phyloP scores from a whole-genome alignment of 2,888 invertebrate genomes.

The Luperina testacea region DNA sequence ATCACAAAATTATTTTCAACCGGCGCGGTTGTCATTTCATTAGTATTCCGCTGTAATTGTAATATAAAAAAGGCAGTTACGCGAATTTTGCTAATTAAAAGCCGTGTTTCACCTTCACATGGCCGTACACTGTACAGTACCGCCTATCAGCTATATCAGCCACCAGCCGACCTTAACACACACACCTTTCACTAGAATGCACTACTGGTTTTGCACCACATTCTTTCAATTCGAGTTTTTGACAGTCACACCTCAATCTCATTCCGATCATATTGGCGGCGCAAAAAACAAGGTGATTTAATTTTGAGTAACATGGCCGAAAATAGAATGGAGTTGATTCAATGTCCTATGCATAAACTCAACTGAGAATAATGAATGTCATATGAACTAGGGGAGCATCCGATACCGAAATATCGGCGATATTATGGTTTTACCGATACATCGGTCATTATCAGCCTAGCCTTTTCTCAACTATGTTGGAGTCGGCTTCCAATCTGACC shows the following conservation, averaged over 20 bases:
- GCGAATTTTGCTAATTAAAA: conserved; percentile 20
- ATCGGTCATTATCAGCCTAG: too few relatives aligned
- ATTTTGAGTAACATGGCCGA: conserved; percentile 14
- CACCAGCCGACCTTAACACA: conserved; percentile 68
- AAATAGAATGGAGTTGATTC: not conserved
- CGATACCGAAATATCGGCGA: too few relatives aligned
- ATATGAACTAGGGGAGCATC: not conserved
- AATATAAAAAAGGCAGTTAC: conserved; percentile 8
- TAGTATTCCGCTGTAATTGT: conserved; percentile 11
- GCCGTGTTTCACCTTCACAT: conserved; percentile 18
- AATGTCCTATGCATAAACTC: not conserved
- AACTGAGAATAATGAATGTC: not conserved
- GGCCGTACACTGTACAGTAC: conserved; percentile 14
- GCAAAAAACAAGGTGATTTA: conserved; percentile 35
- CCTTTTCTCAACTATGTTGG: too few relatives aligned
- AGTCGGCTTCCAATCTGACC: too few relatives aligned
- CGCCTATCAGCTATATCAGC: conserved; percentile 36
- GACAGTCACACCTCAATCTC: conserved; percentile 38
- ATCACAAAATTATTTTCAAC: conserved; percentile 26
- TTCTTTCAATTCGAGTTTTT: conserved; percentile 44
- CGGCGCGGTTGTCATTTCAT: conserved; percentile 4
- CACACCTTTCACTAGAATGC: conserved; percentile 71
- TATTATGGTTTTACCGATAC: too few relatives aligned
- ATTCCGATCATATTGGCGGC: conserved; percentile 37
- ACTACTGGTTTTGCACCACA: conserved; percentile 56